Base-by-base conservation (phyloP, 2,113 vertebrate genomes). In the Capreolus pygargus region DNA sequence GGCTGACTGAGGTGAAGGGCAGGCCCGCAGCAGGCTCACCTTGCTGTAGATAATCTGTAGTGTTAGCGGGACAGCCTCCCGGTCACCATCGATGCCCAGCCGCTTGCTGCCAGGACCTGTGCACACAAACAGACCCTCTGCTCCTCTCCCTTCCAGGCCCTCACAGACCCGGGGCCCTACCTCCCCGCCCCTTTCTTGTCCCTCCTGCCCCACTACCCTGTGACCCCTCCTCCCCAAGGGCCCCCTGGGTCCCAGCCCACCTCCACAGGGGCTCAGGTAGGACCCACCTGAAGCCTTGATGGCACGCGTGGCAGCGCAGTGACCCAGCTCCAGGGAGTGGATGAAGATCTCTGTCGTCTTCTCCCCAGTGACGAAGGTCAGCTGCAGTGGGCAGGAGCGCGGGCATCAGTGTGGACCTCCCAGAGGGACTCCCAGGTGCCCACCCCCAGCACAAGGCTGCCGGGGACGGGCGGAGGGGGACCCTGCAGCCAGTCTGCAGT, bases 321-420 rank as follows among this genome's bases (percentile, higher is more conserved):
- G 99, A 45, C 99, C 99, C 98, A 99, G 98, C 97, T 99, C 99
- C 0, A 99, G 98, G 6, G 99, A 99, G 90, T 99, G 99, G 91
- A 99, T 99, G 83, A 99, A 99, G 89, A 99, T 99, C 97, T 99
- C 99, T 0, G 99, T 99, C 57, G 98, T 99, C 97, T 98, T 99
- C 96, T 99, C 99, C 43, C 99, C 99, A 0, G 99, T 98, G 0
- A 99, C 98, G 95, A 99, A 99, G 4, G 99, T 99, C 97, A 99
- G 97, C 99, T 99, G 97, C 60, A 98, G 96, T 33, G 95, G 50
- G 43, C 19, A 21, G 58, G 57, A 30, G 57, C 6, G 1, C 0
- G 0, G 10, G 30, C 21, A 9, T 94, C 58, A 89, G 50, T 2
- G 30, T 19, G 47, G 25, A 1, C 70, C 27, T 33, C 57, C 19